A percentile compares a stretch with the other conserved stretches of the same genome.
These are phyloP conservation scores for Nycticryphes semicollaris DNA, from an alignment of 2,113 vertebrate genomes.

Conservation along the genomic window DNA sequence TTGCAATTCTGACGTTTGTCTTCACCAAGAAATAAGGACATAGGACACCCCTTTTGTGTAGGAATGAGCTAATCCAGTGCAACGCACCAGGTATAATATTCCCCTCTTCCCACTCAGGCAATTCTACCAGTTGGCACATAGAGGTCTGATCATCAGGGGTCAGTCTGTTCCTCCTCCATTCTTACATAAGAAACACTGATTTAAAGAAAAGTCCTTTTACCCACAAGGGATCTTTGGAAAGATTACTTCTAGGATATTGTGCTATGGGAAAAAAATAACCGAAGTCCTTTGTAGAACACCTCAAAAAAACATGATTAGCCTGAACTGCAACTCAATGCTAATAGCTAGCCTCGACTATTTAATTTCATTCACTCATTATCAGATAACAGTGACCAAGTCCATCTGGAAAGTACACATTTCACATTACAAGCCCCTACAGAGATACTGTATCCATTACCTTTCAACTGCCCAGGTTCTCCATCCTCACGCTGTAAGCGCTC, in stretches of 20 bases:
- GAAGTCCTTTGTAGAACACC: background rate
- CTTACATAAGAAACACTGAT: background rate
- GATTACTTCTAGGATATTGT: background rate
- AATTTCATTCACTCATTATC: background rate
- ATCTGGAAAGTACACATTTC: background rate
- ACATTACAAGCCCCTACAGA: background rate
- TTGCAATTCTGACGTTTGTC: background rate
- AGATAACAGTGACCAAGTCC: background rate
- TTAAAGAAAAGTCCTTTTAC: background rate
- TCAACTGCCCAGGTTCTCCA: constrained; percentile 82
- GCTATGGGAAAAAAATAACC: background rate
- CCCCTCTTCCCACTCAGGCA: background rate
- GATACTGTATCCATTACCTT: constrained; percentile 78
- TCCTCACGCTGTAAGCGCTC: constrained; percentile 83
- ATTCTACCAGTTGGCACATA: background rate
- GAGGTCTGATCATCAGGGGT: background rate
- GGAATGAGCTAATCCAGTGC: background rate
- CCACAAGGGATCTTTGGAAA: background rate
- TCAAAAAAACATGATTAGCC: background rate
- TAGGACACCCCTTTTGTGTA: background rate
- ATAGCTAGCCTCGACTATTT: accelerated
- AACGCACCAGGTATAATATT: background rate
- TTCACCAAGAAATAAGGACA: background rate
- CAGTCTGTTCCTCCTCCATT: background rate
- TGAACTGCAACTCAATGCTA: background rate